phyloP scores from a whole-genome alignment of 2,888 invertebrate species.

The Caenorhabditis afra region DNA sequence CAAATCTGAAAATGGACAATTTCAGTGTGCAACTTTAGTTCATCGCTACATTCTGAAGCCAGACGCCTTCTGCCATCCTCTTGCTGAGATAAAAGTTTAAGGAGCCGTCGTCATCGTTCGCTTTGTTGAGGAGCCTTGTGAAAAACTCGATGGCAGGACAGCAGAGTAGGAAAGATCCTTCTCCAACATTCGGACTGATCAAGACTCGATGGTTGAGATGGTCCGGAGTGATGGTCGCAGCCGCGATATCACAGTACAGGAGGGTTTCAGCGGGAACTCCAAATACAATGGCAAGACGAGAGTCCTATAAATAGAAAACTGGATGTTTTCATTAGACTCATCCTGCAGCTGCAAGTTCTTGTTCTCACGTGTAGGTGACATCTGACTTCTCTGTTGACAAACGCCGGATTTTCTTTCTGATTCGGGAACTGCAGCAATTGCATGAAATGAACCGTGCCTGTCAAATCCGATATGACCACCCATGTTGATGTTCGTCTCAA shows the following conservation, averaged over 20 bases:
- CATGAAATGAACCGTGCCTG: slow-evolving; percentile 65
- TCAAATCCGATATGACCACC: not conserved
- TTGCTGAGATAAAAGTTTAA: slow-evolving; percentile 44
- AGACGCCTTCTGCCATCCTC: slow-evolving; percentile 48
- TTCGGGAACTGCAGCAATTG: slow-evolving; percentile 56
- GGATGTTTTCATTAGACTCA: not conserved
- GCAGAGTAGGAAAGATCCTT: slow-evolving; percentile 47
- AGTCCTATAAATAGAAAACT: slow-evolving; percentile 58
- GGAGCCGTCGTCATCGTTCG: slow-evolving; percentile 42
- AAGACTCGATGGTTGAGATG: slow-evolving; percentile 48
- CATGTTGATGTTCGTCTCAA: not conserved
- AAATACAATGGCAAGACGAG: slow-evolving; percentile 58
- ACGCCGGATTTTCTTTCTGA: slow-evolving; percentile 38
- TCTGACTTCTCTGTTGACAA: slow-evolving; percentile 64
- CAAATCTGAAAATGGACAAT: slow-evolving; percentile 23
- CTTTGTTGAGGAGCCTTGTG: slow-evolving; percentile 42
- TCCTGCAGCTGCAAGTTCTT: not conserved
- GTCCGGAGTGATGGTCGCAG: slow-evolving; percentile 36
- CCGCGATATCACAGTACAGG: slow-evolving; percentile 48
- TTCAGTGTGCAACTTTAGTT: not conserved
- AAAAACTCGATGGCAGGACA: slow-evolving; percentile 57
- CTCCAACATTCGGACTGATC: slow-evolving; percentile 23
- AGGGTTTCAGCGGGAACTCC: slow-evolving; percentile 62
- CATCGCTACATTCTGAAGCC: slow-evolving; percentile 51
- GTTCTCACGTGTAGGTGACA: slow-evolving; percentile 64